Base-by-base conservation (phyloP, 2,113 vertebrate genomes). In the Psittacus erithacus region DNA sequence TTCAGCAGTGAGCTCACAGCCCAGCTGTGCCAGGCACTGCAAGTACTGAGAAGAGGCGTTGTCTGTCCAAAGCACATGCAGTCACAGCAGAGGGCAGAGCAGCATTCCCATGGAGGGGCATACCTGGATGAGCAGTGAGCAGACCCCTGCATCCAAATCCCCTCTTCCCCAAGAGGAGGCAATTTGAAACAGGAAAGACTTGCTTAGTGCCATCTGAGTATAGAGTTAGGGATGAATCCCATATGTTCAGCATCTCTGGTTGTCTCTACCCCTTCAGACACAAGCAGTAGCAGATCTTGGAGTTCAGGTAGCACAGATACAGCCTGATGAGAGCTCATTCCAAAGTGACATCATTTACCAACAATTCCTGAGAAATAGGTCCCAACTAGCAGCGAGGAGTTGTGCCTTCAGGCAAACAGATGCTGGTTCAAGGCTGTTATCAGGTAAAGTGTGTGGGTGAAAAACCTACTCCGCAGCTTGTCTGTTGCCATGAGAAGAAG, bases 361-460 rank as follows among this genome's bases (percentile, higher is more conserved):
- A 77, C 53, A 83, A 97, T 96, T 95, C 78, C 25, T 63, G 53
- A 93, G 94, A 97, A 94, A 96, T 95, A 82, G 78, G 94, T 95
- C 95, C 92, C 47, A 84, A 95, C 95, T 95, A 94, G 95, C 78
- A 93, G 70, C 0, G 0, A 89, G 88, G 75, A 93, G 84, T 85
- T 93, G 87, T 88, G 94, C 95, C 96, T 92, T 44, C 70, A 94
- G 96, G 96, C 95, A 97, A 93, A 95, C 94, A 96, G 95, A 96
- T 95, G 95, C 70, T 77, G 90, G 53, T 91, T 94, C 49, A 69
- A 69, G 79, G 63, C 90, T 95, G 91, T 93, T 91, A 93, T 93
- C 95, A 94, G 94, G 92, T 91, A 73, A 76, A 73, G 71, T 7
- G 13, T 53, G 87, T 86, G 93, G 81, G 74, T 92, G 93, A 96